Percentiles rank a stretch among this genome's conserved stretches.
phyloP scores from a whole-genome alignment of 2,797 vertebrate genomes.

The Falco rusticolus region DNA sequence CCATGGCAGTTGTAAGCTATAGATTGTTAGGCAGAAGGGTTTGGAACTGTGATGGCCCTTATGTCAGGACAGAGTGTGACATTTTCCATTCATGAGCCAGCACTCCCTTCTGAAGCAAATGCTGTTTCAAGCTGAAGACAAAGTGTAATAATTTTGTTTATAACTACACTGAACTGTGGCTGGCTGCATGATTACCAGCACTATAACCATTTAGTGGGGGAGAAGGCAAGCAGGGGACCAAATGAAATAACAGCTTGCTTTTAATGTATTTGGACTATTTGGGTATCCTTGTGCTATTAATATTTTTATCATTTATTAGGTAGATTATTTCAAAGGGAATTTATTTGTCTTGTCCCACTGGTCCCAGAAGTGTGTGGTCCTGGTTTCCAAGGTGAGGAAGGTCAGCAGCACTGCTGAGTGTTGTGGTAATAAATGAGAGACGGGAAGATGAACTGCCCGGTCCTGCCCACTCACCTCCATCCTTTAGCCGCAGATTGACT shows the following conservation, averaged over 20 bases:
- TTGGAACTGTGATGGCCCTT: background rate
- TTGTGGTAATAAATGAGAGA: constrained; percentile 67
- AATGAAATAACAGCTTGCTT: background rate
- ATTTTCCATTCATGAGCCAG: background rate
- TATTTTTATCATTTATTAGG: background rate
- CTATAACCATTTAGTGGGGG: background rate
- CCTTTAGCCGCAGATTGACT: constrained; percentile 67
- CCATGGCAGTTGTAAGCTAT: background rate
- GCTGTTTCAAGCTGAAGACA: background rate
- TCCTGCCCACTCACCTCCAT: constrained; percentile 66
- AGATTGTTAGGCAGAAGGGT: background rate
- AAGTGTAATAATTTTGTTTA: background rate
- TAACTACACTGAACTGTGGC: background rate
- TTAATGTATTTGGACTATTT: background rate
- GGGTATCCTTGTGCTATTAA: background rate
- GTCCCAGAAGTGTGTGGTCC: constrained; percentile 13
- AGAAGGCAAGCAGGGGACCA: background rate
- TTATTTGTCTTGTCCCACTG: constrained; percentile 27
- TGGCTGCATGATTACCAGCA: background rate
- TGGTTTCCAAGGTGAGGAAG: constrained; percentile 51
- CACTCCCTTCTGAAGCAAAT: background rate
- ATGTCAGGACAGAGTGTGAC: background rate
- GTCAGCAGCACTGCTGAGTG: constrained; percentile 24
- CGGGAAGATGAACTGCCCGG: constrained; percentile 62
- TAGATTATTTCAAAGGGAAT: background rate